Evolutionary conservation across 2,888 invertebrate genomes (phyloP), one percentile per base, ranked within the genome.

Genomic region (Orchestes rusci): DNA sequence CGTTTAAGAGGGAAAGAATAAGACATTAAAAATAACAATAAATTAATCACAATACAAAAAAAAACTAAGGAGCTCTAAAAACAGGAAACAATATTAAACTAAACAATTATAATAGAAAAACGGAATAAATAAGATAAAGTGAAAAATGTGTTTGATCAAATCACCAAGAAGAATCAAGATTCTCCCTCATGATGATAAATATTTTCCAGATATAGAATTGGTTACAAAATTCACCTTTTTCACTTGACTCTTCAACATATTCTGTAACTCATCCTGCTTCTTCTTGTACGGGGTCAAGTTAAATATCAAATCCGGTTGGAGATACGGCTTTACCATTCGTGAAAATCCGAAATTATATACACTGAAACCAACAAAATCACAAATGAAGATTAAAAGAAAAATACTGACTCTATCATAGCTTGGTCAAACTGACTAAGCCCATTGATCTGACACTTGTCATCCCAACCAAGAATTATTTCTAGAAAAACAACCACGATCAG

Each of bases 321-420:
- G 43, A 58, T 58, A 58, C 4, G 56, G 51, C 45, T 56, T 59
- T 2, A 50, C 38, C 45, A 60, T 31, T 51, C 59, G 51, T 17
- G 46, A 50, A 29, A 55, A 56, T 12, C 37, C 48, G n/a, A 55
- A 28, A 20, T 54, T 36, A 33, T 58, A 56, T 28, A 54, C 44
- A 15, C 59, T 59, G 30, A 32, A 40, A 13, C 12, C 20, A 23
- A 7, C 8, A 7, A 13, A 15, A 16, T 16, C 4, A 33, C 16
- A 34, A 31, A 38, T n/a, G 7, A 19, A 12, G 4, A 30, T 5
- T 10, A 30, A 30, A 30, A 30, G 31, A 30, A 12, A 12, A 12
- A 5, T 7, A 48, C 51, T 52, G 50, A 55, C 57, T 54, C 45
- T 2, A 35, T 23, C 16, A 48, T 32, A 2, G 45, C 48, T 42